Evolutionary conservation across 2,113 vertebrate genomes (phyloP).

Genomic region (Melanerpes aurifrons): DNA sequence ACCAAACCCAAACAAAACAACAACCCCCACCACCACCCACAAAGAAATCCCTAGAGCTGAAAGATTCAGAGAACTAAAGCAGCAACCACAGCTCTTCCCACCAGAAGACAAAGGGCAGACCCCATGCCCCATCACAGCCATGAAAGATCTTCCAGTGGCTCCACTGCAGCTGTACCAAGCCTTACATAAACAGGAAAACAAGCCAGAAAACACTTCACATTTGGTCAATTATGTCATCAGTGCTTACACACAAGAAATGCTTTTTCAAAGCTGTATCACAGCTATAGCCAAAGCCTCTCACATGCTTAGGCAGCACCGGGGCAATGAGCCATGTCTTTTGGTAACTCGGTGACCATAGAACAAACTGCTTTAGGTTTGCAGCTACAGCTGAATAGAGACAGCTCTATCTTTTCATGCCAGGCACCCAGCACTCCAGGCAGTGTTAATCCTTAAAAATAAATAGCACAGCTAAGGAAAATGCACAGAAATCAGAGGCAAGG

Average conservation of each 20-base stretch:
- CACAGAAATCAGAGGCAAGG: background rate
- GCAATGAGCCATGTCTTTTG: background rate
- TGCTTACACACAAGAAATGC: background rate
- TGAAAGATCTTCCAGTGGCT: background rate
- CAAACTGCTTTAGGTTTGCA: background rate
- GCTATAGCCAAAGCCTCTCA: background rate
- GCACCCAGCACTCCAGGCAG: background rate
- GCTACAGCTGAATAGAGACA: background rate
- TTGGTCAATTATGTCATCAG: background rate
- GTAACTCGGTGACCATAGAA: background rate
- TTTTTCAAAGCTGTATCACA: background rate
- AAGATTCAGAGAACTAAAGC: slow-evolving; percentile 5
- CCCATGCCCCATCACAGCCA: background rate
- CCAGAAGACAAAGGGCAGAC: background rate
- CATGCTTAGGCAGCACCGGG: background rate
- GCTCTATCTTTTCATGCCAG: background rate
- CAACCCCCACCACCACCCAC: too few species aligned
- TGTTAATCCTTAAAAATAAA: background rate
- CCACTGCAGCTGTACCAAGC: background rate
- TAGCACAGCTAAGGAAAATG: background rate
- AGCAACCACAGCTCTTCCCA: background rate
- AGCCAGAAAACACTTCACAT: background rate
- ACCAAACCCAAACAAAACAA: too few species aligned
- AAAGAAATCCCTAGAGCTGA: background rate
- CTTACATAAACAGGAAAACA: background rate